Base-by-base conservation (phyloP, 2,888 invertebrate genomes). In the Pseudococcus longispinus region DNA sequence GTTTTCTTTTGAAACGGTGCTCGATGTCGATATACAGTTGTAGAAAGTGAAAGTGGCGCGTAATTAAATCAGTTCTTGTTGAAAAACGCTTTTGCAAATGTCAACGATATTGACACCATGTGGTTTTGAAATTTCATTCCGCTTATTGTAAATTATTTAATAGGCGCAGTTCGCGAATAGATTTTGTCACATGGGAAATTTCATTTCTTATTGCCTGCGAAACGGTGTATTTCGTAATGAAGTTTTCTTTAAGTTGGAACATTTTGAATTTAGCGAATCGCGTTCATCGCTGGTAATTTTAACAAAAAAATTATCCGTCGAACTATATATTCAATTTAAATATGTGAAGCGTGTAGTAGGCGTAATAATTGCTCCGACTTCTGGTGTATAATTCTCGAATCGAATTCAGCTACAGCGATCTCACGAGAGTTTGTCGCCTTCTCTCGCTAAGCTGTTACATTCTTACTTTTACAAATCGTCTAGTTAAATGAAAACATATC, bases 101-200 rank as follows among this genome's bases (percentile, higher is more conserved):
- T 42, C 77, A 80, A 37, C 77, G 42, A 42, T 80, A 80, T 80
- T 42, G 77, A 80, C 77, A 80, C 77, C 77, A 42, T 37, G 32
- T 42, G 77, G 77, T 80, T 80, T 80, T 20, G 77, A 80, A 77
- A 77, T 32, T 32, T 77, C 77, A 77, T 77, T 77, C 55, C 37
- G 77, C 29, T n/a, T 37, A 37, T 37, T 77, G 77, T 77, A 77
- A 77, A 77, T 77, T 77, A 77, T 77, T 77, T 77, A 77, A 37
- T 77, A 37, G 32, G 37, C 77, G 37, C 26, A 65, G 8, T 65
- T 65, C 65, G 37, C 77, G 77, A 23, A n/a, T 77, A 77, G 29
- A 55, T 55, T 77, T 77, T 77, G 32, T 77, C 77, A n/a, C 77
- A 32, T 32, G 37, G 77, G 77, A 77, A 80, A 80, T 80, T 42